Evolutionary conservation across 2,888 invertebrate species (phyloP).

Genomic region (Prosopocoilus inquinatus): DNA sequence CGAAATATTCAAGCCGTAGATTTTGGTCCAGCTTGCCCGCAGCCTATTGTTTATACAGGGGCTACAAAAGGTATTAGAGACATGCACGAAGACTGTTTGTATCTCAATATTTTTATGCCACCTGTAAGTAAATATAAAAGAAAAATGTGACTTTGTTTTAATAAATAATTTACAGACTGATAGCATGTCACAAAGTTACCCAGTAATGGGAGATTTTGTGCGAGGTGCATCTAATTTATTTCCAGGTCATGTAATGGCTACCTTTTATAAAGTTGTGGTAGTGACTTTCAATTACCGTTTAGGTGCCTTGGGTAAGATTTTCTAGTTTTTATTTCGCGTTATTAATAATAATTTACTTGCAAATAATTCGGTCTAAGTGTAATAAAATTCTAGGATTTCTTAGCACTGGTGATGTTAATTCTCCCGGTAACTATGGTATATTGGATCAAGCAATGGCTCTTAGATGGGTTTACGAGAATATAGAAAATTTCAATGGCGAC

Average conservation of each 20-base stretch:
- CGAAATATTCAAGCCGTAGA: constrained; percentile 85
- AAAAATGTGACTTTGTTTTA: neutral
- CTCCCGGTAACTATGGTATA: constrained; percentile 91
- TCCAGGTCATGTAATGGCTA: constrained; percentile 83
- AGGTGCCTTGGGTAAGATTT: constrained; percentile 72
- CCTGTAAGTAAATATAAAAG: constrained; percentile 58
- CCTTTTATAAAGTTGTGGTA: constrained; percentile 87
- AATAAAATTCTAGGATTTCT: constrained; percentile 65
- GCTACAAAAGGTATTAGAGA: constrained; percentile 80
- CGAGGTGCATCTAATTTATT: constrained; percentile 90
- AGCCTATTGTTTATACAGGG: constrained; percentile 77
- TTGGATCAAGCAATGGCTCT: constrained; percentile 88
- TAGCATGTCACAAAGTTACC: constrained; percentile 73
- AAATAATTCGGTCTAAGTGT: neutral
- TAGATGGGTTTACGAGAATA: constrained; percentile 87
- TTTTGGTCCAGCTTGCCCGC: constrained; percentile 92
- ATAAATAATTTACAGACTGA: constrained; percentile 39
- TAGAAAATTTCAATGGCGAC: constrained; percentile 84
- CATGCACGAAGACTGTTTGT: constrained; percentile 94
- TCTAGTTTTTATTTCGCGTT: neutral
- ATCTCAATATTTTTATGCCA: constrained; percentile 90
- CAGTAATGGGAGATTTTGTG: constrained; percentile 92
- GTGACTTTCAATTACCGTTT: constrained; percentile 92
- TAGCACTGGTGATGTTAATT: constrained; percentile 87
- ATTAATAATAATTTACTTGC: neutral